phyloP scores from a whole-genome alignment of 2,797 vertebrate species.

The Graptemys geographica region DNA sequence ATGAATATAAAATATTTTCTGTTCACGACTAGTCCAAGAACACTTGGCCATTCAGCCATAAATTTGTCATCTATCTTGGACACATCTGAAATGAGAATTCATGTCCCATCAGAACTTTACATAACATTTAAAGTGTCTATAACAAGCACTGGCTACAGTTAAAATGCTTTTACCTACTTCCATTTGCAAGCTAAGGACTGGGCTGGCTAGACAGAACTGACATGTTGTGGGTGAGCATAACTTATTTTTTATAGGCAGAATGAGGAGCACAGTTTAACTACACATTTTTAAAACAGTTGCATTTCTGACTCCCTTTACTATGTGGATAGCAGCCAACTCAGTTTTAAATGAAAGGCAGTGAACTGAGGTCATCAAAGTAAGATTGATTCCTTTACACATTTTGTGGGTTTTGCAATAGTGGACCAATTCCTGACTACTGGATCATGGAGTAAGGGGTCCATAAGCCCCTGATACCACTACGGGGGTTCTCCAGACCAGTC shows the following conservation, averaged over 20 bases:
- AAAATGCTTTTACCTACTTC: not conserved
- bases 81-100: not conserved
- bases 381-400: not conserved
- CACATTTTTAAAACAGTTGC: not conserved
- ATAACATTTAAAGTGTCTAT: not conserved
- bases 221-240: not conserved
- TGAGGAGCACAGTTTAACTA: not conserved
- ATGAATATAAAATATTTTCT: not conserved
- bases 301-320: not conserved
- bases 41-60: not conserved
- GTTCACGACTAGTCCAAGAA: not conserved
- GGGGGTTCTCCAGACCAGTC: not conserved
- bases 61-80: not conserved
- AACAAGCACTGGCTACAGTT: not conserved
- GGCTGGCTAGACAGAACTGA: not conserved
- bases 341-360: not conserved
- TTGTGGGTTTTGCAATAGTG: not conserved
- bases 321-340: not conserved
- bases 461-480: not conserved
- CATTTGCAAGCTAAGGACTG: not conserved
- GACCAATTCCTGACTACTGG: not conserved
- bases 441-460: not conserved
- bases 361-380: not conserved
- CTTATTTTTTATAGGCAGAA: not conserved
- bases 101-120: slow-evolving; percentile 15